Base-by-base conservation (phyloP, 2,888 invertebrate species). In the Automeris io region DNA sequence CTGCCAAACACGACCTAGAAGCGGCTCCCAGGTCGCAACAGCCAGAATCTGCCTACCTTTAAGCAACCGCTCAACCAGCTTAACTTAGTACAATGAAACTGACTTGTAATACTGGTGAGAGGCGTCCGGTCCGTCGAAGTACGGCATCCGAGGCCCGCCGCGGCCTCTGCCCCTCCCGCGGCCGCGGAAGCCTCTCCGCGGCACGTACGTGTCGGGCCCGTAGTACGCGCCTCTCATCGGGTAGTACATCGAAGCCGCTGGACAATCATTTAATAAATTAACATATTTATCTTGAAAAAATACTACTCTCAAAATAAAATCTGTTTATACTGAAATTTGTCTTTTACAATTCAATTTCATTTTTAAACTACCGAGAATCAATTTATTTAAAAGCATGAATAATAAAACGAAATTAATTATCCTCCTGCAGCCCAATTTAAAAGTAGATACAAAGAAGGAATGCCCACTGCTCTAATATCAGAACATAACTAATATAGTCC, bases 81-180 rank as follows among this genome's bases (percentile, higher is more conserved):
- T 22, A 2, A 5, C 7, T 7, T 7, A 7, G 2, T 7, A 11
- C 5, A 1, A 1, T 9, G n/a, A 5, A 32, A 54, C 63, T 54
- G 2, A 81, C 82, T 66, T 74, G 49, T 81, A 80, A 42, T 83
- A 82, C 64, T 73, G 73, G 0, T 69, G 70, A 42, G 67, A 75
- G 39, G 83, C 80, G 47, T 77, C 78, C 0, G 85, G 81, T 1
- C 83, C 82, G 26, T 82, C 75, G 65, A 79, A 85, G 75, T 70
- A 73, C 0, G 83, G 83, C 74, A 85, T 67, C 21, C 73, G 48
- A 21, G 67, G 47, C 9, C 64, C 31, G 6, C 70, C 44, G 42
- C 21, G 56, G 49, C 53, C 1, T 62, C 50, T 6, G 47, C 45
- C 9, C 55, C 61, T 11, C 29, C 61, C 16, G 49, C 63, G 7